phyloP scores from a whole-genome alignment of 1,140 invertebrate species.

The Anthonomus grandis region DNA sequence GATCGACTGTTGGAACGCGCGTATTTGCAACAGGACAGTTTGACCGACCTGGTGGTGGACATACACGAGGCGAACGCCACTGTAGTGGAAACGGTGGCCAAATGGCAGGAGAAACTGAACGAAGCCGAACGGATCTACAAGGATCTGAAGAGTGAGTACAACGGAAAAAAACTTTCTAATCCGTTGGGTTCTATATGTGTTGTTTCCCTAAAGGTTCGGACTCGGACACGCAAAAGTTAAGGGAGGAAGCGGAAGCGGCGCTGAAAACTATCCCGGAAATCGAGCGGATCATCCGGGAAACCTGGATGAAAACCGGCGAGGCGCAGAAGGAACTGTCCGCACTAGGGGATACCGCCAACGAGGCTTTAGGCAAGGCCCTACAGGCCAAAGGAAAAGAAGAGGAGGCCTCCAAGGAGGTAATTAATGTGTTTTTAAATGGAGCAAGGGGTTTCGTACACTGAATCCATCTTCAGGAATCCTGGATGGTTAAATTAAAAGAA shows the following conservation, averaged over 20 bases:
- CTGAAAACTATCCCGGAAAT: constrained; percentile 60
- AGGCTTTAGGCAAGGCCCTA: not conserved
- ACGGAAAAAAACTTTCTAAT: not conserved
- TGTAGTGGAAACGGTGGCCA: constrained; percentile 76
- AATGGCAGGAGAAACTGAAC: constrained; percentile 79
- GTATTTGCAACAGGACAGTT: constrained; percentile 57
- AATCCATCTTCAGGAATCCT: too few relatives aligned
- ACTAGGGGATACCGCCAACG: not conserved
- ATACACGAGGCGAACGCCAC: constrained; percentile 57
- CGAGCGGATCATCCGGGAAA: constrained; percentile 53
- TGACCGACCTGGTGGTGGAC: constrained; percentile 65
- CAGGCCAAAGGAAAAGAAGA: constrained; percentile 52
- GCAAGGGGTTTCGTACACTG: too few relatives aligned
- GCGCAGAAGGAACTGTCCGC: constrained; percentile 55
- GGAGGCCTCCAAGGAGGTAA: constrained; percentile 67
- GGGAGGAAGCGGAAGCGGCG: constrained; percentile 63
- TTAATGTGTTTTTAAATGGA: not conserved
- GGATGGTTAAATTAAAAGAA: too few relatives aligned
- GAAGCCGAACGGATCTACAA: constrained; percentile 84
- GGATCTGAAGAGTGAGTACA: constrained; percentile 69
- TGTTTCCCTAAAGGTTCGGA: constrained; percentile 72
- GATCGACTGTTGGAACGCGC: constrained; percentile 54
- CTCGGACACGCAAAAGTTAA: constrained; percentile 78
- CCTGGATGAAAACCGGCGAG: constrained; percentile 68
- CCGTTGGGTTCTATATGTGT: too few relatives aligned